phyloP scores from a whole-genome alignment of 2,888 invertebrate species.

The Mamestra brassicae region DNA sequence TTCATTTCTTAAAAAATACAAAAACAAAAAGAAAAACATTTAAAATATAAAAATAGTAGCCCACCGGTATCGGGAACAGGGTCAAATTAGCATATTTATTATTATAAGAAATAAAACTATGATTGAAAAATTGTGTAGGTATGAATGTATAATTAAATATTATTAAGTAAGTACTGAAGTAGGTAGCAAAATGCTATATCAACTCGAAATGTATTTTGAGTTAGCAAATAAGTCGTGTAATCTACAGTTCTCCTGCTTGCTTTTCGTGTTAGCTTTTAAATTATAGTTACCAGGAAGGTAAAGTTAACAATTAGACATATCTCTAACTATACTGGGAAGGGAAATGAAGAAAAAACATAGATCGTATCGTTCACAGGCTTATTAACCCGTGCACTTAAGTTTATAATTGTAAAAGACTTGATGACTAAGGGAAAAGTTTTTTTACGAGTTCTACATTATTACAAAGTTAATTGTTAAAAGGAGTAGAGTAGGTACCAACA shows the following conservation, averaged over 20 bases:
- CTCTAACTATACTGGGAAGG: not conserved
- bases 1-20: no score
- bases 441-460: not conserved
- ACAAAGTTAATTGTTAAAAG: not conserved
- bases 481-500: no score
- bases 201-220: no score
- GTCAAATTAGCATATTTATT: no score
- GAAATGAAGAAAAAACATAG: conserved; percentile 26
- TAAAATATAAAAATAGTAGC: no score
- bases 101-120: no score
- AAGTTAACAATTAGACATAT: conserved; percentile 27
- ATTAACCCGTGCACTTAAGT: not conserved
- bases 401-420: not conserved
- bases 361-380: conserved; percentile 11
- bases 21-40: no score
- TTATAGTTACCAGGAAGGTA: not conserved
- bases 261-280: not conserved
- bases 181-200: no score
- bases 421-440: conserved; percentile 8
- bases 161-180: no score
- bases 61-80: no score
- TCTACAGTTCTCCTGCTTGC: not conserved
- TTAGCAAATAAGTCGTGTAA: not conserved
- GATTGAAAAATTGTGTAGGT: no score
- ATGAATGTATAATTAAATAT: no score